Base-by-base conservation (phyloP, 2,797 vertebrate species). In the Parauchenoglanis ngamensis region DNA sequence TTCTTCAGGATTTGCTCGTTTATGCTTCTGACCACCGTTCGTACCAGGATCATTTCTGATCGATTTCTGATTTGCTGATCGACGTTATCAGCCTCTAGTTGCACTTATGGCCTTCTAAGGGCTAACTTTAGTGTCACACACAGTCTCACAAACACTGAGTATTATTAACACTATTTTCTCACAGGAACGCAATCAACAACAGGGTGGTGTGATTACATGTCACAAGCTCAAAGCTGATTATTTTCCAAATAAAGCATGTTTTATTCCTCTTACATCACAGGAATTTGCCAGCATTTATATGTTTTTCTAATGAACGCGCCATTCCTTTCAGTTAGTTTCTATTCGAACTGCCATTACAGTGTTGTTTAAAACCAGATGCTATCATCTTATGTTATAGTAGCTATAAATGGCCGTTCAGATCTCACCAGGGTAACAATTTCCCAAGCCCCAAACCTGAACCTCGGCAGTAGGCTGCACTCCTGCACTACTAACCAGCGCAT, bases 401-500 rank as follows among this genome's bases (percentile, higher is more conserved):
- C 10, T 65, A 28, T 11, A 65, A 63, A 13, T 28, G n/a, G n/a
- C n/a, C 11, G 0, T 65, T 28, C 63, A n/a, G 11, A n/a, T n/a
- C 10, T 28, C 63, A 28, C n/a, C n/a, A 4, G 63, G 11, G 28
- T 28, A 65, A 28, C 25, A 13, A 12, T 28, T 28, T 65, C 15
- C 17, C 0, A 2, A 19, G 6, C 35, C 7, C 59, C n/a, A n/a
- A 46, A 21, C 67, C 21, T 44, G 83, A 17, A 49, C 70, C 35
- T 76, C 40, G 4, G n/a, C 59, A 76, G 35, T 31, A 57, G 56
- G 49, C 78, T 82, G 57, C 87, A 49, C 83, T 72, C 57, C 12
- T 81, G 21, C 52, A n/a, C 25, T 2, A 31, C 65, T 73, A 73
- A 54, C 67, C 83, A 31, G 21, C 57, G 19, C 31, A 11, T 70